A percentile compares a stretch with the other conserved stretches of the same genome.
These are phyloP conservation scores for Isotomurus palustris DNA, from an alignment of 2,888 invertebrate genomes.

Conservation along the genomic window DNA sequence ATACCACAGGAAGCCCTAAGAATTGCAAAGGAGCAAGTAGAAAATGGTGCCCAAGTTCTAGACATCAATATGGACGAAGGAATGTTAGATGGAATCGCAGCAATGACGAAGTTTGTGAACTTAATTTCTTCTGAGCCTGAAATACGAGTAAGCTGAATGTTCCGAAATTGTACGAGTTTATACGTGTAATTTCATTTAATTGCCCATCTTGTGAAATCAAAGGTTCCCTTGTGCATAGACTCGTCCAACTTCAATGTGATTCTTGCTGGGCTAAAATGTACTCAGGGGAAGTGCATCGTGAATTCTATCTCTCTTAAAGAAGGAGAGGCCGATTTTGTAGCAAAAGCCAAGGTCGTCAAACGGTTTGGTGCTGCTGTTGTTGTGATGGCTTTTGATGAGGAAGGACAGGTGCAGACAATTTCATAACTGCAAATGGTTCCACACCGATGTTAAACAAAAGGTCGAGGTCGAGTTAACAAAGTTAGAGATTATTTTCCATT, in stretches of 20 bases:
- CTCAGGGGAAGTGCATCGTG: conserved; percentile 58
- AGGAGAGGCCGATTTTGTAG: conserved; percentile 56
- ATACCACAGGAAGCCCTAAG: conserved; percentile 53
- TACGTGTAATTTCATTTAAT: background rate
- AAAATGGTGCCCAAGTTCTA: conserved; percentile 57
- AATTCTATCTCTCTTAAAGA: conserved; percentile 60
- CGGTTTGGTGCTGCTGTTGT: conserved; percentile 57
- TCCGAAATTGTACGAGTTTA: background rate
- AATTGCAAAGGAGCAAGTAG: conserved; percentile 57
- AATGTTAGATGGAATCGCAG: conserved; percentile 55
- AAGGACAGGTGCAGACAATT: conserved; percentile 59
- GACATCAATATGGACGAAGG: conserved; percentile 61
- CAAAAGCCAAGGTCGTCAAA: conserved; percentile 54
- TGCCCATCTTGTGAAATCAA: conserved; percentile 8
- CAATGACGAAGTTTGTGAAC: conserved; percentile 57
- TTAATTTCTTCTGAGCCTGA: conserved; percentile 58
- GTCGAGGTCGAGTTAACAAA: too few relatives aligned
- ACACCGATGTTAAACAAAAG: too few relatives aligned
- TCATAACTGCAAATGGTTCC: too few relatives aligned
- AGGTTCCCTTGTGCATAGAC: conserved; percentile 58
- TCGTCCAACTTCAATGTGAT: conserved; percentile 58
- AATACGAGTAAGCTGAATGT: conserved; percentile 48
- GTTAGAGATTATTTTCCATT: conserved; percentile 11
- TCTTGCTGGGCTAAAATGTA: conserved; percentile 56
- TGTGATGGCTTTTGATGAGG: conserved; percentile 60